Percentiles rank a stretch among this genome's conserved stretches.
Conservation (phyloP, 1,140 invertebrate species). For the Limonius californicus region DNA sequence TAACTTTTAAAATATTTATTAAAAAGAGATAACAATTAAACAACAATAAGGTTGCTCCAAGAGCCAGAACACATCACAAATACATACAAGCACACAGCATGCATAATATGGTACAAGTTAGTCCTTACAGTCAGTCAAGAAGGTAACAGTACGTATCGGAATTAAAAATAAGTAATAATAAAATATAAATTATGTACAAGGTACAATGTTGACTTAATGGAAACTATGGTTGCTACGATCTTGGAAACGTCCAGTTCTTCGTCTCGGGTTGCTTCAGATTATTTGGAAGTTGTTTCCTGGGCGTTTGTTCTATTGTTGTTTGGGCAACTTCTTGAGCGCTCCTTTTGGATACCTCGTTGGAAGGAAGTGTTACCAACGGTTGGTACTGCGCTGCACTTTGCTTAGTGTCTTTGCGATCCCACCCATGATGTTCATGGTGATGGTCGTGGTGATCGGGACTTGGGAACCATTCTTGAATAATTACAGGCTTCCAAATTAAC, state of each 20-base stretch:
- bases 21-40: not conserved
- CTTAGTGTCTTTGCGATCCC: constrained; percentile 60
- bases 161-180: no score
- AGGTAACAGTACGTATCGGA: no score
- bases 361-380: not conserved
- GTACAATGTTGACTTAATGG: no score
- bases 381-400: constrained; percentile 16
- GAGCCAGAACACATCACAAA: no score
- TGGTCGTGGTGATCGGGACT: constrained; percentile 69
- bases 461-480: constrained; percentile 79
- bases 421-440: constrained; percentile 46
- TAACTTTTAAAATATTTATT: not conserved
- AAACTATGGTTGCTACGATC: not conserved
- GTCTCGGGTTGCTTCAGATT: not conserved
- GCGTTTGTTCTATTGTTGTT: no score
- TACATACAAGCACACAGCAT: no score
- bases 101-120: no score
- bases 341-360: constrained; percentile 16
- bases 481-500: constrained; percentile 72
- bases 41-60: not conserved
- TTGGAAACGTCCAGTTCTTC: not conserved
- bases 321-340: not conserved
- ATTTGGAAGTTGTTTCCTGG: no score
- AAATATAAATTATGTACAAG: no score
- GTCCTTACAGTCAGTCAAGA: no score